Percentiles rank a stretch among this genome's conserved stretches.
Evolutionary conservation across 1,140 invertebrate genomes (phyloP).

Genomic region (Platyura marginata): DNA sequence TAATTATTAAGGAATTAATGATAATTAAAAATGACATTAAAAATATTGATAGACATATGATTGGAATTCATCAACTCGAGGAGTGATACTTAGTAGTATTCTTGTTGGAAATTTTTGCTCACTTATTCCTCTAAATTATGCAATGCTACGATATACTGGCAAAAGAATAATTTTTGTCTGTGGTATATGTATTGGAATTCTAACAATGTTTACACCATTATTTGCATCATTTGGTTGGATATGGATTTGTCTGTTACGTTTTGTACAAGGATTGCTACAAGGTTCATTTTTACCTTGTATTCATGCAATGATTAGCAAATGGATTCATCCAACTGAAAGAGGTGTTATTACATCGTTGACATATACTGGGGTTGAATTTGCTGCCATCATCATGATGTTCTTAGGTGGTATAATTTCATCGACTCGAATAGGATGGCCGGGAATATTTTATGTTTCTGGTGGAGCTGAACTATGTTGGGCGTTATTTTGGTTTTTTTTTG

Average conservation of each 20-base stretch:
- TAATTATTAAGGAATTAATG: background rate
- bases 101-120: slow-evolving; percentile 38
- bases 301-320: slow-evolving; percentile 33
- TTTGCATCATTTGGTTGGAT: slow-evolving; percentile 30
- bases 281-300: slow-evolving; percentile 62
- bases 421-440: slow-evolving; percentile 49
- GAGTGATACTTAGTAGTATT: slow-evolving; percentile 41
- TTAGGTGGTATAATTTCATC: slow-evolving; percentile 44
- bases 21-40: slow-evolving; percentile 1
- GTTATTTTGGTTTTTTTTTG: slow-evolving; percentile 37
- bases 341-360: slow-evolving; percentile 35
- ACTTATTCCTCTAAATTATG: slow-evolving; percentile 42
- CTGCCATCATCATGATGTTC: slow-evolving; percentile 53
- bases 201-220: slow-evolving; percentile 27
- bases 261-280: slow-evolving; percentile 57
- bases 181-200: slow-evolving; percentile 19
- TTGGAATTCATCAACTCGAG: slow-evolving; percentile 30
- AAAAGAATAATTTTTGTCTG: slow-evolving; percentile 40
- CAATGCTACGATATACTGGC: slow-evolving; percentile 43
- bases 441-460: slow-evolving; percentile 62
- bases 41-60: slow-evolving; percentile 20
- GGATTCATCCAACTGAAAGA: slow-evolving; percentile 34
- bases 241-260: slow-evolving; percentile 34
- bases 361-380: slow-evolving; percentile 49
- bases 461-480: slow-evolving; percentile 37